Conservation (phyloP, 1,140 invertebrate species). For the Aricia agestis region DNA sequence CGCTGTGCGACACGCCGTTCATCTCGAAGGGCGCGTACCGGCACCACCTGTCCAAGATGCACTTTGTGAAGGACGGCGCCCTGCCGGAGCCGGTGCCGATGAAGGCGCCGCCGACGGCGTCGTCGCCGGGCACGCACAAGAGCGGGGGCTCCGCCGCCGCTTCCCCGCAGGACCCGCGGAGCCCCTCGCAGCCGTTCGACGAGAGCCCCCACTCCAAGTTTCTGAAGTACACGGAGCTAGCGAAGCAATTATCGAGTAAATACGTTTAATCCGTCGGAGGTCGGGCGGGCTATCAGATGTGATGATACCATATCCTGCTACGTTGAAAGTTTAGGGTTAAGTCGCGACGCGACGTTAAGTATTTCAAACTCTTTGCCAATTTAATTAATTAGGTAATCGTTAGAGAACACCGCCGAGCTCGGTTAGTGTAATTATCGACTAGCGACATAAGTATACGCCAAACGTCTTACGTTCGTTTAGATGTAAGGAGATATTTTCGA, state of each 20-base stretch:
- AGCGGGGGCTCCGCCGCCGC: conserved; percentile 70
- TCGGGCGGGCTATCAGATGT: conserved; percentile 55
- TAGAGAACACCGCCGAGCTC: conserved; percentile 71
- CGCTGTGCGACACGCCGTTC: conserved; percentile 97
- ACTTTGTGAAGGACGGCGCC: conserved; percentile 95
- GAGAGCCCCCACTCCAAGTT: conserved; percentile 97
- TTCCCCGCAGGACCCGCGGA: conserved; percentile 75
- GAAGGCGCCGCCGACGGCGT: conserved; percentile 65
- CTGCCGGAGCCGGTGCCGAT: conserved; percentile 83
- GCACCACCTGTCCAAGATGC: conserved; percentile 97
- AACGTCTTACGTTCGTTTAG: conserved; percentile 74
- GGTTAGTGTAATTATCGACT: conserved; percentile 73
- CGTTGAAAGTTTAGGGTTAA: conserved; percentile 68
- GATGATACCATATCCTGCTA: conserved; percentile 77
- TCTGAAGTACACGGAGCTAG: conserved; percentile 96
- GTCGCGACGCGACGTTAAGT: conserved; percentile 70
- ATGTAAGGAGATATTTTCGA: conserved; percentile 72
- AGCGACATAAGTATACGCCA: conserved; percentile 76
- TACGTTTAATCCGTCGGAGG: conserved; percentile 81
- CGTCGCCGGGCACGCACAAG: conserved; percentile 68
- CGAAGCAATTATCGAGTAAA: conserved; percentile 96
- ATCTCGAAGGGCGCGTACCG: conserved; percentile 97
- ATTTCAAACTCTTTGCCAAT: conserved; percentile 76
- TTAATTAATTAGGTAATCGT: conserved; percentile 74
- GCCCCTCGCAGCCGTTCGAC: conserved; percentile 82